Conservation (phyloP, 2,797 vertebrate species). For the Apogon hyalosoma region DNA sequence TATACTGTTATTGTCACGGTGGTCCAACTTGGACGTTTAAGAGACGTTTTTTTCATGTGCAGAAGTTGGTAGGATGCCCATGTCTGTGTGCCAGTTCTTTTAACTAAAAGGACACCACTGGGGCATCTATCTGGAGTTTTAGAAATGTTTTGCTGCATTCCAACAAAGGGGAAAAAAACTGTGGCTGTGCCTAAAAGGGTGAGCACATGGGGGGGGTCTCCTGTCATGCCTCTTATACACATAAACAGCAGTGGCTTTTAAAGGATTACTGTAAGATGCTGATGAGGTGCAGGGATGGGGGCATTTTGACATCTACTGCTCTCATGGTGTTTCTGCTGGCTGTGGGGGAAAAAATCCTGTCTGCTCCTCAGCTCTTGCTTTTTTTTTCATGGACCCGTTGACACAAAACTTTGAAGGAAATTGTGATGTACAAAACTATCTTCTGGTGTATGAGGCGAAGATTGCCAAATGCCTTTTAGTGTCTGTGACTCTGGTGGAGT, state of each 20-base stretch:
- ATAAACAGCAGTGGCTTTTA: constrained; percentile 50
- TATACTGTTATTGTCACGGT: constrained; percentile 9
- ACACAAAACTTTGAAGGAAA: constrained; percentile 60
- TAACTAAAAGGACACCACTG: constrained; percentile 29
- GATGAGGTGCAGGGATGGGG: constrained; percentile 48
- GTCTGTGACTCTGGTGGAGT: constrained; percentile 17
- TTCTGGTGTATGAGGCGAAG: constrained; percentile 19
- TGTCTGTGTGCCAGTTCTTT: constrained; percentile 28
- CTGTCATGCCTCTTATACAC: constrained; percentile 48
- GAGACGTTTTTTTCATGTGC: not conserved
- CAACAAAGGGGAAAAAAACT: constrained; percentile 37
- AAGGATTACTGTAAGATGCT: constrained; percentile 46
- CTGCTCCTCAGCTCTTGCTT: constrained; percentile 24
- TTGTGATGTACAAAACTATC: constrained; percentile 47
- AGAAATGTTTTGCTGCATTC: constrained; percentile 37
- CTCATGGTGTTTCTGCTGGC: constrained; percentile 34
- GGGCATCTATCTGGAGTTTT: constrained; percentile 31
- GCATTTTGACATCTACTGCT: constrained; percentile 50
- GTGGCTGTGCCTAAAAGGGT: constrained; percentile 37
- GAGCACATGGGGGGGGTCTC: constrained; percentile 27
- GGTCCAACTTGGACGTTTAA: constrained; percentile 11
- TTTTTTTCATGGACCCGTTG: constrained; percentile 42
- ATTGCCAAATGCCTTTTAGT: constrained; percentile 25
- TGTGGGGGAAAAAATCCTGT: constrained; percentile 27
- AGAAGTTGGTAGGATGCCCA: not conserved